Conservation (phyloP, 2,888 invertebrate species). For the Aleiodes leptofemur region DNA sequence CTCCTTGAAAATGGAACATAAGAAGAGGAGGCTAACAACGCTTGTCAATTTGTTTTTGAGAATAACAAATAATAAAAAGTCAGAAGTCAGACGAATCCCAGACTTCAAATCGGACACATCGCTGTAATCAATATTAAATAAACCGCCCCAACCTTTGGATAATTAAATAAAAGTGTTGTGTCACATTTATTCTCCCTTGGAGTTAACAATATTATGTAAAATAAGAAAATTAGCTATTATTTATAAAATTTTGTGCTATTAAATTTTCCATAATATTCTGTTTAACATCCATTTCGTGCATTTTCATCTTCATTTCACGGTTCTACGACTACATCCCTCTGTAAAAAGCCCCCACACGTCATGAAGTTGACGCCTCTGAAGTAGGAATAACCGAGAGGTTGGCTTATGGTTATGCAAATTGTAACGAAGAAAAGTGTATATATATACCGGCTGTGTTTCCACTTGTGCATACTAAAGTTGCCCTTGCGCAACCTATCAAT, state of each 20-base stretch:
- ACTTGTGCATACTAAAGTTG: neutral
- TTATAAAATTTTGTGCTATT: neutral
- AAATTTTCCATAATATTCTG: neutral
- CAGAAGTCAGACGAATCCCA: too few relatives aligned
- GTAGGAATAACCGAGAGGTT: constrained; percentile 39
- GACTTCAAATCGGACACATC: too few relatives aligned
- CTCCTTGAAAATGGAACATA: too few relatives aligned
- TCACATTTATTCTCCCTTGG: too few relatives aligned
- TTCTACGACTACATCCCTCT: constrained; percentile 25
- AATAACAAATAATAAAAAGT: too few relatives aligned
- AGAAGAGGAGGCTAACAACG: too few relatives aligned
- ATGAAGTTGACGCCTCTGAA: constrained; percentile 31
- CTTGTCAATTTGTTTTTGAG: too few relatives aligned
- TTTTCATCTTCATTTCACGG: neutral
- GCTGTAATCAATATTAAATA: too few relatives aligned
- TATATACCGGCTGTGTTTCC: constrained; percentile 41
- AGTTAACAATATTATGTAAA: too few relatives aligned
- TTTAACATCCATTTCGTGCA: neutral
- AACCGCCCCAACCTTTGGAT: too few relatives aligned
- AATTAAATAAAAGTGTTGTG: too few relatives aligned
- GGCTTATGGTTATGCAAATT: constrained; percentile 56
- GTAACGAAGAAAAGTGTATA: constrained; percentile 3
- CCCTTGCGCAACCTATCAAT: neutral
- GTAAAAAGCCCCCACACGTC: constrained; percentile 24
- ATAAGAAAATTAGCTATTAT: too few relatives aligned